phyloP scores from a whole-genome alignment of 2,888 invertebrate species.

The Beris morrisii region DNA sequence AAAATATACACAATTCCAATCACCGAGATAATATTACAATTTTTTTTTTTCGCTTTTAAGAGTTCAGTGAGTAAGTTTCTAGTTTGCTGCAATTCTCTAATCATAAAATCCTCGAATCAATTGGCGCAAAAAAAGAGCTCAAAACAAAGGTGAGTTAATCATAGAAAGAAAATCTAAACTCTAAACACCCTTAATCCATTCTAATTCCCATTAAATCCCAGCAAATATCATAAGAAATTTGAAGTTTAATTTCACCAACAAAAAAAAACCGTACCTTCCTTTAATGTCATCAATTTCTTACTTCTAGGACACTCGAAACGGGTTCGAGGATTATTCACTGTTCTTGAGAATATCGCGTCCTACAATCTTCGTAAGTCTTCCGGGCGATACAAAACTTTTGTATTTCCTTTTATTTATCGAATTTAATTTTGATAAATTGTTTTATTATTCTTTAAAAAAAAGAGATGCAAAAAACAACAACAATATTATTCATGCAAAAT shows the following conservation, averaged over 20 bases:
- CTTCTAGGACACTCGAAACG: constrained; percentile 32
- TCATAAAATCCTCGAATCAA: constrained; percentile 18
- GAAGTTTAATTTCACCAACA: neutral
- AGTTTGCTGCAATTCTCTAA: neutral
- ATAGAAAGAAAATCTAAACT: neutral
- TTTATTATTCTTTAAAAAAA: too few species aligned
- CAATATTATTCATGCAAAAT: too few species aligned
- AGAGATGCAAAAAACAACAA: too few species aligned
- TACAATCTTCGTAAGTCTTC: constrained; percentile 25
- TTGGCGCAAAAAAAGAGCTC: neutral
- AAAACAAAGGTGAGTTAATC: constrained; percentile 10
- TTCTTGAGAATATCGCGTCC: constrained; percentile 31
- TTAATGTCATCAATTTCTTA: constrained; percentile 29
- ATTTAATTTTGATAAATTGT: too few species aligned
- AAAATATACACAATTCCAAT: too few species aligned
- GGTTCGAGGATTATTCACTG: constrained; percentile 29
- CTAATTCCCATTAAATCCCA: constrained; percentile 23
- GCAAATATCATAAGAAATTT: neutral
- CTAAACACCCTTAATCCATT: constrained; percentile 23
- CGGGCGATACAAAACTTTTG: too few species aligned
- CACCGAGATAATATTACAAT: too few species aligned
- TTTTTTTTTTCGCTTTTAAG: constrained; percentile 2
- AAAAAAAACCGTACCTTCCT: constrained; percentile 16
- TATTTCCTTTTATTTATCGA: too few species aligned
- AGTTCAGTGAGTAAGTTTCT: constrained; percentile 5